Evolutionary conservation across 2,888 invertebrate species (phyloP).

Genomic region (Melanostoma mellinum): DNA sequence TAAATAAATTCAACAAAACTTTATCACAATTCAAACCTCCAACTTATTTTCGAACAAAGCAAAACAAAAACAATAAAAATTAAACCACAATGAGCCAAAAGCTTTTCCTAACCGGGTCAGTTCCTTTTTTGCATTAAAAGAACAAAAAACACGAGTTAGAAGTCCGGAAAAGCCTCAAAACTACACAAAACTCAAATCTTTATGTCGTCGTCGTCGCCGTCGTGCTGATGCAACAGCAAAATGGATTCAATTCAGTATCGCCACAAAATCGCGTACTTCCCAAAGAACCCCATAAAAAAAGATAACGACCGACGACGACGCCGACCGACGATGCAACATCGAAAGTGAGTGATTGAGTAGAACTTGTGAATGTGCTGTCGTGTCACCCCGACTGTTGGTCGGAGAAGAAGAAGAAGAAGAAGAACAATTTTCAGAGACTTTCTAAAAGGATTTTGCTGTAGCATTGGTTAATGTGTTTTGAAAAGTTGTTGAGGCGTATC

Average conservation of each 20-base stretch:
- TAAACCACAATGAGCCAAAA: neutral
- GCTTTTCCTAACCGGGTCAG: conserved; percentile 29
- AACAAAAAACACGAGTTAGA: conserved; percentile 16
- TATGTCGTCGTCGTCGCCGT: conserved; percentile 6
- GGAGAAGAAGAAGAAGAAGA: conserved; percentile 28
- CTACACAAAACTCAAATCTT: conserved; percentile 4
- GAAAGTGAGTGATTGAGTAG: conserved; percentile 62
- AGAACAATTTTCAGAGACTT: conserved; percentile 24
- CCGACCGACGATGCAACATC: neutral
- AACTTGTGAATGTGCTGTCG: conserved; percentile 61
- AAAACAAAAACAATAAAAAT: conserved; percentile 9
- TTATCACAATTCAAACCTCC: conserved; percentile 38
- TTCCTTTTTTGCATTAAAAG: neutral
- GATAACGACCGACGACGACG: neutral
- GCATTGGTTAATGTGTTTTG: conserved; percentile 69
- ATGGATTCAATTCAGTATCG: conserved; percentile 30
- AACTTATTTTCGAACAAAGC: conserved; percentile 20
- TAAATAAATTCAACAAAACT: conserved; percentile 37
- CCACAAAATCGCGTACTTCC: conserved; percentile 56
- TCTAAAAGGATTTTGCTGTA: conserved; percentile 70
- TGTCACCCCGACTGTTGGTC: conserved; percentile 62
- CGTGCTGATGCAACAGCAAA: conserved; percentile 2
- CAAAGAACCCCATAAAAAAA: conserved; percentile 3
- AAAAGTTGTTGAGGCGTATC: conserved; percentile 57
- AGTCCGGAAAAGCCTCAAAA: conserved; percentile 23